Conservation (phyloP, 2,113 vertebrate species). For the Oplegnathus fasciatus region DNA sequence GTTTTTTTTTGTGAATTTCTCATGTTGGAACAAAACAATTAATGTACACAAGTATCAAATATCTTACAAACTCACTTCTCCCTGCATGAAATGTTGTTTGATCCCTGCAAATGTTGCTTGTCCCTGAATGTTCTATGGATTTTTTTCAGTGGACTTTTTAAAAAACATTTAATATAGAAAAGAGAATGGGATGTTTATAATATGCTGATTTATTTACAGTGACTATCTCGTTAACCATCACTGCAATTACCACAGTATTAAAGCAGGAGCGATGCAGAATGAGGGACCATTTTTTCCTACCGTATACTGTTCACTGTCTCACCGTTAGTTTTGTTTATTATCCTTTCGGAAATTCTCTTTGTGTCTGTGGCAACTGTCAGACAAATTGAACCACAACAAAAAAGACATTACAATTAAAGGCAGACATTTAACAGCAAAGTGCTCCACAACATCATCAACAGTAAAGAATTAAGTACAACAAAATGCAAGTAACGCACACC, state of each 20-base stretch:
- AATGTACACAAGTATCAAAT: background rate
- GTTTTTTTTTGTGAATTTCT: slow-evolving; percentile 12
- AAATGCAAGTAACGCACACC: too few species aligned
- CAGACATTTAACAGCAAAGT: too few species aligned
- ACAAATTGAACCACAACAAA: too few species aligned
- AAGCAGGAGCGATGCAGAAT: slow-evolving; percentile 32
- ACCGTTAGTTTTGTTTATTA: too few species aligned
- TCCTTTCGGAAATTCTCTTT: too few species aligned
- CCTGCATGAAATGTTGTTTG: slow-evolving; percentile 60
- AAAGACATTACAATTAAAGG: too few species aligned
- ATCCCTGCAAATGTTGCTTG: slow-evolving; percentile 24
- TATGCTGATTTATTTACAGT: slow-evolving; percentile 32
- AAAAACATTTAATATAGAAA: slow-evolving; percentile 19
- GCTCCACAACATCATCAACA: too few species aligned
- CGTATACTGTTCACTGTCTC: background rate
- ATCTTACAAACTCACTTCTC: slow-evolving; percentile 11
- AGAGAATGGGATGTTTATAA: slow-evolving; percentile 9
- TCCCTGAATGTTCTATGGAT: background rate
- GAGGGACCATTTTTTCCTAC: background rate
- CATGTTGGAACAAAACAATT: slow-evolving; percentile 1
- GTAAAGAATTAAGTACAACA: too few species aligned
- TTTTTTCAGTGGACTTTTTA: slow-evolving; percentile 9
- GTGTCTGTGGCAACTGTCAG: too few species aligned
- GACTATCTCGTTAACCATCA: slow-evolving; percentile 4
- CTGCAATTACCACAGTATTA: slow-evolving; percentile 52